Percentiles rank a stretch among this genome's conserved stretches.
Conservation (phyloP, 2,797 vertebrate genomes). For the Ambastaia sidthimunki region DNA sequence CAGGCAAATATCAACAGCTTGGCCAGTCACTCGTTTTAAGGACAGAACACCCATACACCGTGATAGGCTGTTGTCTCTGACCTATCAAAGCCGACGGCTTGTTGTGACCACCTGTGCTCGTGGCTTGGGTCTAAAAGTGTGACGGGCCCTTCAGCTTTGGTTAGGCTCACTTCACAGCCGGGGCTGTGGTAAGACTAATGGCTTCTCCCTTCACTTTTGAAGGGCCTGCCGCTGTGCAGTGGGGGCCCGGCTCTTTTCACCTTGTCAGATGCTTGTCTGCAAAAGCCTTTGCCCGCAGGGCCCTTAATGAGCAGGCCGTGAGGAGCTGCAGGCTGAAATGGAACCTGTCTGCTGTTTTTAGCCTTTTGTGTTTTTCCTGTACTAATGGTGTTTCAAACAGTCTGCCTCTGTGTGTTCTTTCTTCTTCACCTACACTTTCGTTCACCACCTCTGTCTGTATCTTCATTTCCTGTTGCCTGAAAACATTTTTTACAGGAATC, state of each 20-base stretch:
- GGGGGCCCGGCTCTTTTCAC: constrained; percentile 56
- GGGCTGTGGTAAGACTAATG: constrained; percentile 62
- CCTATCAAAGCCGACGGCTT: constrained; percentile 67
- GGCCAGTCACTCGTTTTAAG: constrained; percentile 62
- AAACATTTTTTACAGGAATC: constrained; percentile 38
- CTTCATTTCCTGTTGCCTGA: constrained; percentile 31
- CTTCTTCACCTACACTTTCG: constrained; percentile 33
- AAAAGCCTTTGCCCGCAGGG: constrained; percentile 34
- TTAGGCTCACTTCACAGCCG: constrained; percentile 59
- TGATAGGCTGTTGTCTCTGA: constrained; percentile 62
- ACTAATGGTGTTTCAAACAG: constrained; percentile 49
- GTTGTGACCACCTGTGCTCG: constrained; percentile 67
- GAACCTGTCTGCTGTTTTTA: constrained; percentile 44
- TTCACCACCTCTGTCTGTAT: constrained; percentile 7
- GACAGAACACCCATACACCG: constrained; percentile 61
- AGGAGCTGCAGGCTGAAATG: constrained; percentile 37
- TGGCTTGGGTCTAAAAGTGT: constrained; percentile 52
- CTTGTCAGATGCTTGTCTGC: constrained; percentile 51
- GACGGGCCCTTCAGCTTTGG: constrained; percentile 61
- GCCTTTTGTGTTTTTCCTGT: constrained; percentile 40
- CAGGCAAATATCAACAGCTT: constrained; percentile 63
- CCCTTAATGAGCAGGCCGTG: constrained; percentile 51
- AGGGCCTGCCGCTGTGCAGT: constrained; percentile 44
- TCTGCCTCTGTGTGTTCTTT: constrained; percentile 36
- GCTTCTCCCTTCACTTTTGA: constrained; percentile 55